Conservation (phyloP, 2,797 vertebrate species). For the Acipenser ruthenus region DNA sequence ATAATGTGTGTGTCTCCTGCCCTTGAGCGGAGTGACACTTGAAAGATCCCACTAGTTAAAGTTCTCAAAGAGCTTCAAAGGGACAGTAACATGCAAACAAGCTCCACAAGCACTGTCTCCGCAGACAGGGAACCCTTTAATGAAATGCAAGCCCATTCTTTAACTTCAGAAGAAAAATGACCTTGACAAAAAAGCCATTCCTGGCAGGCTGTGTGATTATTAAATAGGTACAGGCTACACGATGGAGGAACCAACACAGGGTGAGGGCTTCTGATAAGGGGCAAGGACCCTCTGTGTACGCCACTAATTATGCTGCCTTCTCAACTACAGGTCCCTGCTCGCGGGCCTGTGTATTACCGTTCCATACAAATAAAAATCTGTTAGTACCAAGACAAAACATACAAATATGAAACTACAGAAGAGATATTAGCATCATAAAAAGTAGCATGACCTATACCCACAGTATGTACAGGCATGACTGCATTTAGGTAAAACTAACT, state of each 20-base stretch:
- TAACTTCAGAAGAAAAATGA: slow-evolving; percentile 42
- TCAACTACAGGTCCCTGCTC: slow-evolving; percentile 1
- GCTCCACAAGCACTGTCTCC: slow-evolving; percentile 33
- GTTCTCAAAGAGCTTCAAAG: slow-evolving; percentile 36
- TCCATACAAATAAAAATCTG: too few relatives aligned
- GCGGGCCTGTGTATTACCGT: too few relatives aligned
- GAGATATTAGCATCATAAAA: too few relatives aligned
- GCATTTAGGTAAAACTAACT: too few relatives aligned
- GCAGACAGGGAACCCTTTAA: slow-evolving; percentile 29
- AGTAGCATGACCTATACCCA: too few relatives aligned
- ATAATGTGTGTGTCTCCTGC: slow-evolving; percentile 37
- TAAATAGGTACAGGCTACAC: slow-evolving; percentile 35
- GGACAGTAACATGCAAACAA: slow-evolving; percentile 33
- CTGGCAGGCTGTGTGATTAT: slow-evolving; percentile 34
- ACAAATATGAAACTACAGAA: too few relatives aligned
- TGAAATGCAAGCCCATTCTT: slow-evolving; percentile 39
- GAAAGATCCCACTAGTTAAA: slow-evolving; percentile 56
- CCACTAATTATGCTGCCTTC: slow-evolving; percentile 31
- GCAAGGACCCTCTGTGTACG: slow-evolving; percentile 11
- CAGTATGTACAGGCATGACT: too few relatives aligned
- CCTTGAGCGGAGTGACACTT: slow-evolving; percentile 63
- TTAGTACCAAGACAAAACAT: too few relatives aligned
- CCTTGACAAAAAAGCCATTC: slow-evolving; percentile 38
- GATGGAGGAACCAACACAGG: slow-evolving; percentile 36
- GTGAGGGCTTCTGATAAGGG: slow-evolving; percentile 23